Evolutionary conservation across 2,888 invertebrate genomes (phyloP).

Genomic region (Agriotes lineatus): DNA sequence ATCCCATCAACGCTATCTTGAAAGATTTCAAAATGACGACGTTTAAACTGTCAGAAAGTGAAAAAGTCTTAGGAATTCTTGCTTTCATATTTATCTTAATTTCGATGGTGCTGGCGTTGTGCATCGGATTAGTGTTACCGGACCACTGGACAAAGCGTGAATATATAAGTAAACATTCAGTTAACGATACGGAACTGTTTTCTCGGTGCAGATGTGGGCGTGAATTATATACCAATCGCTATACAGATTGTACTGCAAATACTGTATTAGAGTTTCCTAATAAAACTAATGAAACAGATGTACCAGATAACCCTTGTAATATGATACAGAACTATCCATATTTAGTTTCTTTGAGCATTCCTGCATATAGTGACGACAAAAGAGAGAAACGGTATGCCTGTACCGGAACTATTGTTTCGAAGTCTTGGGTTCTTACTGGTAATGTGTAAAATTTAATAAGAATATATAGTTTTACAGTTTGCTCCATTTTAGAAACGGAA

Average conservation of each 20-base stretch:
- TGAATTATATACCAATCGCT: no score
- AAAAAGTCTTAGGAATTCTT: no score
- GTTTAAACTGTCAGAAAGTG: no score
- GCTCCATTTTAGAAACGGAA: not conserved
- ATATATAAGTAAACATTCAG: not conserved
- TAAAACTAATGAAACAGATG: no score
- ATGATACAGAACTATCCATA: not conserved
- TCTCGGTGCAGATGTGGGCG: no score
- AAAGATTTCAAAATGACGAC: no score
- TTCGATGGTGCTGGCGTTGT: not conserved
- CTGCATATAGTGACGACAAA: conserved; percentile 8
- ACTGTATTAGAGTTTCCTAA: no score
- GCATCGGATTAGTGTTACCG: not conserved
- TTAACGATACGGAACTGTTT: no score
- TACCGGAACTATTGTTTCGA: conserved; percentile 12
- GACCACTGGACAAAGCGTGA: not conserved
- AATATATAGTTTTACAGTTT: not conserved
- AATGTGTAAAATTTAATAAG: not conserved
- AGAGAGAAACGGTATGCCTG: conserved; percentile 6
- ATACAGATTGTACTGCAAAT: no score
- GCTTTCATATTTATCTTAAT: no score
- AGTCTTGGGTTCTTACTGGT: conserved; percentile 11
- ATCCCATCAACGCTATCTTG: no score
- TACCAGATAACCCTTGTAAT: no score
- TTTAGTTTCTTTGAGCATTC: conserved; percentile 11